These are phyloP conservation scores for Orestias chungarensis DNA, from an alignment of 2,797 vertebrate species.

Conservation along the genomic window DNA sequence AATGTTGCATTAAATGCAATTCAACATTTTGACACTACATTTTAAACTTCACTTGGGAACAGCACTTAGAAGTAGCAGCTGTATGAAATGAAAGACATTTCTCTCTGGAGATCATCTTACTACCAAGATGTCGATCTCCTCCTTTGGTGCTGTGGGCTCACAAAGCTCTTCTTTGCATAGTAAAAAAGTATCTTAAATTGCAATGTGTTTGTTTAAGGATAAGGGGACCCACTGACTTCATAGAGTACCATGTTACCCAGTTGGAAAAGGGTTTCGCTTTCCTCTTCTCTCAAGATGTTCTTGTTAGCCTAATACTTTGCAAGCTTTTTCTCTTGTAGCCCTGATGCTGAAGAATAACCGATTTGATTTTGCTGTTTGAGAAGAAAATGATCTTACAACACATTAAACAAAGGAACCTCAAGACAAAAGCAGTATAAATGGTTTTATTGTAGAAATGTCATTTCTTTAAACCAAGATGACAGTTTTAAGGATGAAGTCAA, in stretches of 20 bases:
- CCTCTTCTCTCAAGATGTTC: constrained; percentile 23
- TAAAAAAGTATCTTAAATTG: constrained; percentile 57
- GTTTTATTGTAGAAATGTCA: constrained; percentile 28
- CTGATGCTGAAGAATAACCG: constrained; percentile 25
- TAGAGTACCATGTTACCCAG: constrained; percentile 40
- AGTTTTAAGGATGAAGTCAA: constrained; percentile 50
- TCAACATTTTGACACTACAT: constrained; percentile 21
- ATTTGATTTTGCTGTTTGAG: constrained; percentile 21
- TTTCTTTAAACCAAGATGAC: constrained; percentile 41
- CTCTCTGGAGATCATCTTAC: constrained; percentile 56
- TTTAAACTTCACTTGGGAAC: constrained; percentile 36
- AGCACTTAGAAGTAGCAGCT: constrained; percentile 34
- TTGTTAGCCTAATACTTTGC: constrained; percentile 41
- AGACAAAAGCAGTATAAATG: constrained; percentile 8
- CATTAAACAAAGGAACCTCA: constrained; percentile 24
- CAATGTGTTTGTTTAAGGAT: constrained; percentile 72
- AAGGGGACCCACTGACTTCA: constrained; percentile 47
- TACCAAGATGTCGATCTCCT: constrained; percentile 52
- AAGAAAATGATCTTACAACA: constrained; percentile 17
- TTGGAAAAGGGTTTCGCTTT: constrained; percentile 32
- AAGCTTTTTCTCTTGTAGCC: constrained; percentile 28
- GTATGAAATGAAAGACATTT: constrained; percentile 36
- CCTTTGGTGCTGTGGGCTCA: constrained; percentile 45
- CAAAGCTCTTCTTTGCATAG: constrained; percentile 41
- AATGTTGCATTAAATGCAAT: constrained; percentile 15